These are phyloP conservation scores for Zoanthus solanderi DNA, from an alignment of 92 coral and sea anemone genomes.

Conservation along the genomic window DNA sequence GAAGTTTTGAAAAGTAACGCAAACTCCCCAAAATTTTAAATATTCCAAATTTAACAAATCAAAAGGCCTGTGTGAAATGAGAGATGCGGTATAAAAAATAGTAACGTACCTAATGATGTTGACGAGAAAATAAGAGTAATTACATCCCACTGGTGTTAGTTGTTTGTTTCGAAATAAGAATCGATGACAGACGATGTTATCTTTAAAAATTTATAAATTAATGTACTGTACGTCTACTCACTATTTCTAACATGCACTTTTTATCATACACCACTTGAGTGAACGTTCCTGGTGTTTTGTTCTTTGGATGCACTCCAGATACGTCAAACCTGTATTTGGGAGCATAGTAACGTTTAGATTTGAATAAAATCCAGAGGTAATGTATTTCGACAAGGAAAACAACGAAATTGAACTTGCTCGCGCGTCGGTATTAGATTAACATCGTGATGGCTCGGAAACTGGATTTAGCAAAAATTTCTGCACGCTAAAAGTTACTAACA, in stretches of 20 bases:
- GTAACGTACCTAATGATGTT: not conserved
- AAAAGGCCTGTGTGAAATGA: not conserved
- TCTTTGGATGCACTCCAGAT: constrained; percentile 94
- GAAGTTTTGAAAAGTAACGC: not conserved
- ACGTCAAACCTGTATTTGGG: constrained; percentile 87
- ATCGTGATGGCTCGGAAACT: not conserved
- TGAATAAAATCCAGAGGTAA: not conserved
- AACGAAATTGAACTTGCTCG: too few relatives aligned
- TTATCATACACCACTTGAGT: constrained; percentile 97
- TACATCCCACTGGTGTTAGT: not conserved
- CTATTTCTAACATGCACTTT: constrained; percentile 86
- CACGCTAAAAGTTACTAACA: not conserved
- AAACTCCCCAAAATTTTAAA: not conserved
- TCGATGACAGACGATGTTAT: not conserved
- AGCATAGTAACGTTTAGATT: not conserved
- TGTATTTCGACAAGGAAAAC: too few relatives aligned
- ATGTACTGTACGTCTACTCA: constrained; percentile 34
- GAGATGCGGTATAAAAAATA: not conserved
- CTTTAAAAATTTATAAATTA: not conserved
- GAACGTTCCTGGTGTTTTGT: constrained; percentile 97
- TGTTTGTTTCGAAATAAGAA: not conserved
- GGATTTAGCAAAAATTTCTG: not conserved
- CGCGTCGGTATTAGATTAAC: too few relatives aligned
- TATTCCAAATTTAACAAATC: not conserved
- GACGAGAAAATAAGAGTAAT: not conserved